Percentiles rank a stretch among this genome's conserved stretches.
Evolutionary conservation across 37 sponge, comb jelly and placozoan species (phyloP).

Genomic region (Dysidea cf. avara): DNA sequence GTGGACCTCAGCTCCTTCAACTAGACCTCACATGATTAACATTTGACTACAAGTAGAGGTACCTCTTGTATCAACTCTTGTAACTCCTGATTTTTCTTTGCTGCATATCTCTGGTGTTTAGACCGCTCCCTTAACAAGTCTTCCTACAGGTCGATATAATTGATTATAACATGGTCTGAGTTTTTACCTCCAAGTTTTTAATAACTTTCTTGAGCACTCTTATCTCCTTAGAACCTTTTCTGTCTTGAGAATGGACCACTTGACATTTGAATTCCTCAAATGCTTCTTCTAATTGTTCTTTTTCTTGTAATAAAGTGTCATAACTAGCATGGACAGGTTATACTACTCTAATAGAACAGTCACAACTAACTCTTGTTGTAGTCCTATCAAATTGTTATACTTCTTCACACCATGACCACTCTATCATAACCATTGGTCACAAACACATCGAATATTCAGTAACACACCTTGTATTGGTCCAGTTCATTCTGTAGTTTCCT

Average conservation of each 20-base stretch:
- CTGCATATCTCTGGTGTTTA: constrained; percentile 64
- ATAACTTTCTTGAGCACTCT: constrained; percentile 60
- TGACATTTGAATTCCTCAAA: constrained; percentile 55
- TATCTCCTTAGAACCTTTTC: constrained; percentile 50
- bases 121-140: constrained; percentile 67
- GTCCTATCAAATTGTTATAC: constrained; percentile 21
- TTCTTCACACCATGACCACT: constrained; percentile 20
- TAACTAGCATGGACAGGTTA: constrained; percentile 36
- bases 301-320: constrained; percentile 68
- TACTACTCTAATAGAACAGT: background rate
- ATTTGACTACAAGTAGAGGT: background rate
- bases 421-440: background rate
- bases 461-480: constrained; percentile 8
- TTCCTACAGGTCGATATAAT: constrained; percentile 33
- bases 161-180: background rate
- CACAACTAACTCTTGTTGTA: constrained; percentile 59
- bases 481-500: constrained; percentile 53
- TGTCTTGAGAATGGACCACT: constrained; percentile 15
- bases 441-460: constrained; percentile 4
- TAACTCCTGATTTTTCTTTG: constrained; percentile 69
- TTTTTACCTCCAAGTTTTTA: constrained; percentile 66
- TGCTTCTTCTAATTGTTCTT: constrained; percentile 74
- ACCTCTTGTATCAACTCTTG: constrained; percentile 72
- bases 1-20: constrained; percentile 69
- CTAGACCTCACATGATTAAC: constrained; percentile 18